phyloP scores from a whole-genome alignment of 2,797 vertebrate genomes.

The Distichodus sexfasciatus region DNA sequence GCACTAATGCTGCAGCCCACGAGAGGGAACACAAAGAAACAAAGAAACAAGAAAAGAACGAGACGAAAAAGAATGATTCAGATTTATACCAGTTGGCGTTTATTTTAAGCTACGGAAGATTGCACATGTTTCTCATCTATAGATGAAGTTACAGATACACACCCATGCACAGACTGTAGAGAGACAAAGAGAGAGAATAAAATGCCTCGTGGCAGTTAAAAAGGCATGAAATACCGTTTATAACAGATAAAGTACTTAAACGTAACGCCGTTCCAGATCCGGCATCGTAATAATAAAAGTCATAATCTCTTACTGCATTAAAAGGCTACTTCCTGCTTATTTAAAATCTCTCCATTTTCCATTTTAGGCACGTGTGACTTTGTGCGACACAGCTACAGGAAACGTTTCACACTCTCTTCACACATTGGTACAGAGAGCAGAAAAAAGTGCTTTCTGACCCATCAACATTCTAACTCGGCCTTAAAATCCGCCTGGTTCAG shows the following conservation, averaged over 20 bases:
- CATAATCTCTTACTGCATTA: not conserved
- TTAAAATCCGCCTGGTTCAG: not conserved
- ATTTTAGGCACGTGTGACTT: slow-evolving; percentile 65
- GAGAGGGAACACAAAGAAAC: slow-evolving; percentile 16
- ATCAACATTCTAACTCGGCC: slow-evolving; percentile 8
- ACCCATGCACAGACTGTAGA: not conserved
- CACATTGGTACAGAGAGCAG: slow-evolving; percentile 36
- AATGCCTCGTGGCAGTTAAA: slow-evolving; percentile 22
- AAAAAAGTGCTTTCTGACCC: not conserved
- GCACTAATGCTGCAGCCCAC: not conserved
- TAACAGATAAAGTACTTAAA: slow-evolving; percentile 15
- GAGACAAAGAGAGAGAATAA: not conserved
- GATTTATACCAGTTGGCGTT: slow-evolving; percentile 58
- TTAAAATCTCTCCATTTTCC: slow-evolving; percentile 43
- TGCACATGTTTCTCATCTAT: slow-evolving; percentile 50
- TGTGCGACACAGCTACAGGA: slow-evolving; percentile 55
- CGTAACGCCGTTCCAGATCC: too few species aligned
- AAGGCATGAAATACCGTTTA: not conserved
- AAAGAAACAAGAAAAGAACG: slow-evolving; percentile 47
- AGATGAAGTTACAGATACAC: slow-evolving; percentile 21
- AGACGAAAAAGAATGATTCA: slow-evolving; percentile 58
- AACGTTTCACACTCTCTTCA: slow-evolving; percentile 19
- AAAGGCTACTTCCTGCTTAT: slow-evolving; percentile 13
- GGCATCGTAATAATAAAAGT: too few species aligned
- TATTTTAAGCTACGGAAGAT: slow-evolving; percentile 62